Evolutionary conservation across 2,888 invertebrate species (phyloP).

Genomic region (Dynastes tityus): DNA sequence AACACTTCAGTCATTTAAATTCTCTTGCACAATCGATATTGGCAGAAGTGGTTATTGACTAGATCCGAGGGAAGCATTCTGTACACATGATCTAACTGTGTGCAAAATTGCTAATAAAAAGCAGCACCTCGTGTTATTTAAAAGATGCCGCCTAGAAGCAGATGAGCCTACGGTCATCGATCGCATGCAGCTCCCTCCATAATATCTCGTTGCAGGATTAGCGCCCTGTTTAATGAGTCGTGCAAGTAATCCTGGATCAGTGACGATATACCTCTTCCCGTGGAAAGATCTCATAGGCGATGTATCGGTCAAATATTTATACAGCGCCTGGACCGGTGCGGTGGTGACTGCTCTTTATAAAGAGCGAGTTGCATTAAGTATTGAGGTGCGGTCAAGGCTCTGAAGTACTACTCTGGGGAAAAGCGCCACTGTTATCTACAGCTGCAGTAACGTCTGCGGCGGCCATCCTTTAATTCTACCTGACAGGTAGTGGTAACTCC

Average conservation of each 20-base stretch:
- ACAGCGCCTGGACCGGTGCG: constrained; percentile 57
- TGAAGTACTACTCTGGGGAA: constrained; percentile 63
- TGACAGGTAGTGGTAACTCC: constrained; percentile 73
- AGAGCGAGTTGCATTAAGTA: constrained; percentile 66
- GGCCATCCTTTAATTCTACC: constrained; percentile 75
- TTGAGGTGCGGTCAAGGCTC: constrained; percentile 67
- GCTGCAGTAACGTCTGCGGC: constrained; percentile 66
- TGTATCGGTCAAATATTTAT: constrained; percentile 70
- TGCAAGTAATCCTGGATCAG: constrained; percentile 72
- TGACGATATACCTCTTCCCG: constrained; percentile 56
- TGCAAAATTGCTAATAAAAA: background rate
- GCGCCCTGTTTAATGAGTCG: constrained; percentile 72
- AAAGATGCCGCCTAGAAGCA: constrained; percentile 8
- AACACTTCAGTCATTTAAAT: no score
- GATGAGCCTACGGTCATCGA: constrained; percentile 54
- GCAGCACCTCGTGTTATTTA: background rate
- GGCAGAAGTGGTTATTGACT: no score
- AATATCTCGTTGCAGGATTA: constrained; percentile 71
- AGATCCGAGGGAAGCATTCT: background rate
- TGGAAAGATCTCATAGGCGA: constrained; percentile 55
- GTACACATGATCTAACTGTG: background rate
- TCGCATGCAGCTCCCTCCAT: constrained; percentile 61
- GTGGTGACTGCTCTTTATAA: constrained; percentile 62
- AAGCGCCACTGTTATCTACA: constrained; percentile 68
- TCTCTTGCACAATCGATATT: no score